A percentile compares a stretch with the other conserved stretches of the same genome.
Conservation (phyloP, 2,797 vertebrate species). For the Dryobates pubescens region DNA sequence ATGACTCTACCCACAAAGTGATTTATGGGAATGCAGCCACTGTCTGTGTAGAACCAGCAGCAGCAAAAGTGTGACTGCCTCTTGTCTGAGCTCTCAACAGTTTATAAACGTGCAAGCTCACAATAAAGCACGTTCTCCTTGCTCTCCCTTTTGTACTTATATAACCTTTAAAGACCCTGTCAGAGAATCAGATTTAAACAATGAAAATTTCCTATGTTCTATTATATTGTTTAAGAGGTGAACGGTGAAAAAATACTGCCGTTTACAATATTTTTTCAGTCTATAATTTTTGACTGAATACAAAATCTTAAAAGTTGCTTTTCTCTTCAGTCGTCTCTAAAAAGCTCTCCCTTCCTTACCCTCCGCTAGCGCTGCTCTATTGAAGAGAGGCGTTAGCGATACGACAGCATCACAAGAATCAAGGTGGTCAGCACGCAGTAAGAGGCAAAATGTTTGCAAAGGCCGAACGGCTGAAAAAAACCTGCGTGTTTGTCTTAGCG, state of each 20-base stretch:
- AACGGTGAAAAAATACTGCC: rapidly evolving
- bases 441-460: rapidly evolving
- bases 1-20: background rate
- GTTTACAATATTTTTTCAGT: background rate
- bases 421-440: rapidly evolving
- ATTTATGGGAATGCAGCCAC: background rate
- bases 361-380: rapidly evolving
- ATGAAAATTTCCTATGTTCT: background rate
- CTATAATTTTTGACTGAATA: too few relatives aligned
- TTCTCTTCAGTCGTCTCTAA: too few relatives aligned
- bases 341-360: background rate
- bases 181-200: background rate
- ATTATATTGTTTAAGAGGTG: rapidly evolving
- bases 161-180: background rate
- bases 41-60: background rate
- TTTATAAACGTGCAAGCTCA: background rate
- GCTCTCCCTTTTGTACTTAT: background rate
- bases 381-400: rapidly evolving
- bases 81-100: background rate
- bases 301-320: rapidly evolving
- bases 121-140: rapidly evolving
- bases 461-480: too few relatives aligned
- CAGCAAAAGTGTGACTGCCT: background rate
- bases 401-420: rapidly evolving
- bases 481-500: rapidly evolving